Evolutionary conservation across 2,113 vertebrate genomes (phyloP).

Genomic region (Sporophila hypoxantha): DNA sequence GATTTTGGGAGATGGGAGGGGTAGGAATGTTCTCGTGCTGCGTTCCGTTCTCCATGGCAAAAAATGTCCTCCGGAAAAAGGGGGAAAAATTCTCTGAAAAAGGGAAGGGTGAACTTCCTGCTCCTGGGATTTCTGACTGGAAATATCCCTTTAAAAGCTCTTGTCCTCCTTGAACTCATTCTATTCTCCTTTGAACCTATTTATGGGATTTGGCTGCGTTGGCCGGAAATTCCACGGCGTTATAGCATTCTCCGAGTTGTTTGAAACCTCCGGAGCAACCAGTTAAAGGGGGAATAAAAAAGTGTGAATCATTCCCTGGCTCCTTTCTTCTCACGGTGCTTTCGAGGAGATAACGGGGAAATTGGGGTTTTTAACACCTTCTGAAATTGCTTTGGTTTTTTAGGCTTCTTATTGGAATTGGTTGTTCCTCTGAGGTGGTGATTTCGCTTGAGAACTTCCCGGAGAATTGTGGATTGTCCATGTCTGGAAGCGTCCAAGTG

Average conservation of each 20-base stretch:
- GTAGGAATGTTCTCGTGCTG: background rate
- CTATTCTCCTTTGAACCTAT: background rate
- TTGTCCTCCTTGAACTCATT: background rate
- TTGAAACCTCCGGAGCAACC: background rate
- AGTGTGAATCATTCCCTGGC: no score
- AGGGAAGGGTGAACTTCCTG: background rate
- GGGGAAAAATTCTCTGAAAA: background rate
- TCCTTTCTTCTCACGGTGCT: no score
- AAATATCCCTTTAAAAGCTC: background rate
- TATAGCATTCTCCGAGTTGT: no score
- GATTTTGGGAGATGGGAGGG: background rate
- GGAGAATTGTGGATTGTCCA: no score
- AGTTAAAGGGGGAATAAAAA: background rate
- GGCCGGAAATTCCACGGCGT: background rate
- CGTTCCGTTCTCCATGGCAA: fast-evolving
- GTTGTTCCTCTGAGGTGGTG: no score
- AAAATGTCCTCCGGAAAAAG: background rate
- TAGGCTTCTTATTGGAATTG: no score
- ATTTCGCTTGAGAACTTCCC: no score
- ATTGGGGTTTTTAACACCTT: no score
- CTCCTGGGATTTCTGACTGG: background rate
- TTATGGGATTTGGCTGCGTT: background rate
- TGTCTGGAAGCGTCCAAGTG: no score
- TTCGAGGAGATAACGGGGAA: no score
- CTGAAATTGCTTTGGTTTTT: no score